Base-by-base conservation (phyloP, 2,797 vertebrate genomes). In the Crenichthys baileyi region DNA sequence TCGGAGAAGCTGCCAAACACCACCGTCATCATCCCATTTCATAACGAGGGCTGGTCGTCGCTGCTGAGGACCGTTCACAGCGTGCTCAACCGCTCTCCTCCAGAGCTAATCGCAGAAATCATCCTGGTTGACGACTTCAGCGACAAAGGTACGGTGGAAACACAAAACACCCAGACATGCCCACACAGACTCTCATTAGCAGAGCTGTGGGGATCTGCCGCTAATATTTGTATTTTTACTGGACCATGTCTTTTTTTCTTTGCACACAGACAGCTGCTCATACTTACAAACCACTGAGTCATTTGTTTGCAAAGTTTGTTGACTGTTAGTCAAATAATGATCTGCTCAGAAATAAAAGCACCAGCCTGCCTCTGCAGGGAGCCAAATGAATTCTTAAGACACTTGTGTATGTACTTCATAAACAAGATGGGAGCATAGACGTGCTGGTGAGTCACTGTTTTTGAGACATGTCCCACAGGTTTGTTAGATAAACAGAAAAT, bases 51-150 rank as follows among this genome's bases (percentile, higher is more conserved):
- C 78, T 99, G 98, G 98, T 99, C 98, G 0, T 98, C 98, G 0
- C 97, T 99, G 65, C 96, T 99, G 11, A 96, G 98, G 77, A 99
- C 98, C 0, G 96, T 99, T 2, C 98, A 99, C 96, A 99, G 98
- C 22, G 92, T 99, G 39, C 95, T 99, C 41, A 98, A 97, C 94
- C 98, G 98, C 80, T 98, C 98, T 0, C 98, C 98, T 0, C 95
- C 97, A 0, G 90, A 96, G 90, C 97, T 99, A 87, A 93, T 99
- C 22, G 96, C 96, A 0, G 98, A 99, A 95, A 81, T 99, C 63
- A 96, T 99, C 88, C 94, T 99, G 88, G 98, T 99, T 2, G 98
- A 99, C 58, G 98, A 99, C 96, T 99, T 97, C 96, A 99, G 98
- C 46, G 98, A 99, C 85, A 96, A 97, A 97, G 97, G 98, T 98